Conservation (phyloP, 2,113 vertebrate species). For the Rhea pennata region DNA sequence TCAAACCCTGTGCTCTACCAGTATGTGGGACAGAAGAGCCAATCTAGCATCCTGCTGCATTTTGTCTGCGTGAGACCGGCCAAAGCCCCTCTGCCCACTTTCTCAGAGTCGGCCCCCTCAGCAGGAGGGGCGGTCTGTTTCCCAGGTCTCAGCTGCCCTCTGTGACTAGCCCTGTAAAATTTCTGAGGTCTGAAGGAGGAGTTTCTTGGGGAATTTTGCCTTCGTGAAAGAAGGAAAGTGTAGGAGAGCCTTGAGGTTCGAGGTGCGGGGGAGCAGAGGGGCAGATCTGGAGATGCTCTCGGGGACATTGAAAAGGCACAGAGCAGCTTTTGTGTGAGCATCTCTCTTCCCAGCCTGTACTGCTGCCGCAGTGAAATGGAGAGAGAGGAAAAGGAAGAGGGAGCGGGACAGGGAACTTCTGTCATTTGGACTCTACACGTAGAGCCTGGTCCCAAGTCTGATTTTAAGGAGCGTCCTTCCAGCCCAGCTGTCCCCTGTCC, state of each 20-base stretch:
- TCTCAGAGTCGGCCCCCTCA: rapidly evolving
- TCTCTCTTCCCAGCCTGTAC: not conserved
- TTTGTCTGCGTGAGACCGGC: not conserved
- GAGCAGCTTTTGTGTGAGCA: not conserved
- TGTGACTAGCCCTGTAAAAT: not conserved
- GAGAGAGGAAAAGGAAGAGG: not conserved
- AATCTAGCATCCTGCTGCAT: rapidly evolving
- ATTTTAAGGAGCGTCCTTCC: not conserved
- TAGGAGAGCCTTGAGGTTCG: rapidly evolving
- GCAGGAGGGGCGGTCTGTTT: not conserved
- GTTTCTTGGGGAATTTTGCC: not conserved
- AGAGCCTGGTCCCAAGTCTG: not conserved
- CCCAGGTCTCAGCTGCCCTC: not conserved
- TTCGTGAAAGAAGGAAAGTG: not conserved
- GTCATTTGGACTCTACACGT: not conserved
- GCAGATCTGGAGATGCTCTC: not conserved
- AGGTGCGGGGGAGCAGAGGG: not conserved
- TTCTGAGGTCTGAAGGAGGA: not conserved
- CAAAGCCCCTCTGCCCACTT: not conserved
- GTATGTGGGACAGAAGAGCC: not conserved
- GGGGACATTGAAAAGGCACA: not conserved
- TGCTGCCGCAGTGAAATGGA: too few relatives aligned
- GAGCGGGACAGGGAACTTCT: rapidly evolving
- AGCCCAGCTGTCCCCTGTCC: not conserved
- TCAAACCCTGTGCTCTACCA: not conserved